Percentiles rank a stretch among this genome's conserved stretches.
Conservation (phyloP, 2,888 invertebrate genomes). For the Phyllotreta cruciferae region DNA sequence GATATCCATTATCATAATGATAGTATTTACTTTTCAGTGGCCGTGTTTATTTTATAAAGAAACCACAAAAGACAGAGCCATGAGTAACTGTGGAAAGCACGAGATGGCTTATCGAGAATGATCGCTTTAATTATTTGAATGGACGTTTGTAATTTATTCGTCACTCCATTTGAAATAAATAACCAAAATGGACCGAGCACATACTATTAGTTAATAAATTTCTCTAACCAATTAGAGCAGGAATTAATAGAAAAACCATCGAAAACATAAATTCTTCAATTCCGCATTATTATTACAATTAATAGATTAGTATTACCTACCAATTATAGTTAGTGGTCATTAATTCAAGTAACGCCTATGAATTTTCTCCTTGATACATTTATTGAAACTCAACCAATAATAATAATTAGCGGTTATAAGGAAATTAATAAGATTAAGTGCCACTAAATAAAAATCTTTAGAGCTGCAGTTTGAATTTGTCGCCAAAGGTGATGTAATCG, state of each 20-base stretch:
- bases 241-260: too few species aligned
- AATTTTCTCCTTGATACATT: conserved; percentile 1
- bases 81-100: conserved; percentile 19
- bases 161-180: neutral
- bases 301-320: neutral
- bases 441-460: conserved; percentile 42
- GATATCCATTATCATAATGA: conserved; percentile 26
- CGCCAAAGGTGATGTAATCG: conserved; percentile 49
- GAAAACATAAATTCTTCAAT: too few species aligned
- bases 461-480: conserved; percentile 44
- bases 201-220: too few species aligned
- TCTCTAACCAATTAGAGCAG: too few species aligned
- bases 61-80: conserved; percentile 16
- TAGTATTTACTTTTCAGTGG: conserved; percentile 23
- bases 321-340: neutral
- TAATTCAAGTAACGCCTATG: neutral
- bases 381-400: conserved; percentile 16
- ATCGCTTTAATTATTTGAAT: neutral
- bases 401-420: conserved; percentile 37
- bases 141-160: neutral
- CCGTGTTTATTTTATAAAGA: conserved; percentile 19
- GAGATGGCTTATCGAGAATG: neutral
- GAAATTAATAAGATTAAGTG: conserved; percentile 44
- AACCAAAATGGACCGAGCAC: too few species aligned
- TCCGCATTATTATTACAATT: too few species aligned